phyloP scores from a whole-genome alignment of 2,888 invertebrate genomes.

The Phytoseiulus persimilis region DNA sequence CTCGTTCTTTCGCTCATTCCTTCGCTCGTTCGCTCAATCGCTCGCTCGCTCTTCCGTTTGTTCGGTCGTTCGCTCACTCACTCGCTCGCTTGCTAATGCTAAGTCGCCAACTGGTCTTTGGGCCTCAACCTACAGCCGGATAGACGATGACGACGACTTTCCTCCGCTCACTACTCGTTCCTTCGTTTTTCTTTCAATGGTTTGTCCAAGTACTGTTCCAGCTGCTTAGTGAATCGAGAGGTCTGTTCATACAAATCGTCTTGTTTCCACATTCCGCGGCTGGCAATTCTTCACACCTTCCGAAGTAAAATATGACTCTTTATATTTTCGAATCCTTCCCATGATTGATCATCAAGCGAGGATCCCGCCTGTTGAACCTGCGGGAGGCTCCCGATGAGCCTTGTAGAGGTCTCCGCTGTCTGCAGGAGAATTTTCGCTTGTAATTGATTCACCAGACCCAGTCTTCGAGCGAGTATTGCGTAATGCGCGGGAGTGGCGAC shows the following conservation, averaged over 20 bases:
- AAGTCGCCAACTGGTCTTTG: background rate
- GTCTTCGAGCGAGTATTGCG: no score
- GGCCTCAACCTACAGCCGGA: background rate
- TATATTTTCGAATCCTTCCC: no score
- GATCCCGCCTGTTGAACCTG: no score
- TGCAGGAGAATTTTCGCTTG: no score
- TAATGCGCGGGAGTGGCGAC: no score
- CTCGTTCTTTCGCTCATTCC: background rate
- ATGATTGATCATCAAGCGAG: no score
- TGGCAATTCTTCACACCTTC: background rate
- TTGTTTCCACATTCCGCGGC: background rate
- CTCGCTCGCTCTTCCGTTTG: background rate
- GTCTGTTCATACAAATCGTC: background rate
- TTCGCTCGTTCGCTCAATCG: background rate
- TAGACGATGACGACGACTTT: background rate
- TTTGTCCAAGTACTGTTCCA: background rate
- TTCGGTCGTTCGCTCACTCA: background rate
- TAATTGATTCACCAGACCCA: no score
- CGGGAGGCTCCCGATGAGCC: no score
- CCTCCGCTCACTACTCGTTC: background rate
- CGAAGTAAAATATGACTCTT: no score
- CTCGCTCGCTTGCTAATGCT: background rate
- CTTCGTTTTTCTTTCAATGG: background rate
- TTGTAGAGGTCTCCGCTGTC: no score
- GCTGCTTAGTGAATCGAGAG: background rate